These are phyloP conservation scores for Callinectes sapidus DNA, from an alignment of 2,888 invertebrate species.

Conservation along the genomic window DNA sequence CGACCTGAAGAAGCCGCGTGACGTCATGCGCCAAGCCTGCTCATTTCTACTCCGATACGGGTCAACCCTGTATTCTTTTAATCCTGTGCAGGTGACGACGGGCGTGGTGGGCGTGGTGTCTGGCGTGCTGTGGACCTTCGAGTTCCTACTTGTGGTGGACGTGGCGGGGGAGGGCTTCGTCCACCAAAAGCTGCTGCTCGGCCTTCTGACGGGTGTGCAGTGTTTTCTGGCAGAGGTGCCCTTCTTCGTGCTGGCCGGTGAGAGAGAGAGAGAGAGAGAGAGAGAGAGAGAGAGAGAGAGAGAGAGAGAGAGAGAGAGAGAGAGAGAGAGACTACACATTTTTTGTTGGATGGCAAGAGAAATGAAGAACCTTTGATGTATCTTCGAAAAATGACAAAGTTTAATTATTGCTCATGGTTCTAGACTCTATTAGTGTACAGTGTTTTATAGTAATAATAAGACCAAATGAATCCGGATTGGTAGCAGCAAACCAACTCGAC, in stretches of 20 bases:
- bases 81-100: conserved; percentile 6
- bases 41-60: too few species aligned
- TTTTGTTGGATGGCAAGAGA: too few species aligned
- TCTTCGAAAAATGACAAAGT: too few species aligned
- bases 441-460: too few species aligned
- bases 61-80: neutral
- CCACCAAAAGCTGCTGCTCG: conserved; percentile 84
- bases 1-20: too few species aligned
- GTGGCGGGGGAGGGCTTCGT: conserved; percentile 78
- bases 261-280: neutral
- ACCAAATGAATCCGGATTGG: too few species aligned
- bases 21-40: too few species aligned
- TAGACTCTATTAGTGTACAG: too few species aligned
- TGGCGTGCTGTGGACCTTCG: conserved; percentile 82
- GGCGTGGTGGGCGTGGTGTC: conserved; percentile 43
- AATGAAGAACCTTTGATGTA: too few species aligned
- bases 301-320: neutral
- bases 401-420: too few species aligned
- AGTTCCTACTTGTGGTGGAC: conserved; percentile 80
- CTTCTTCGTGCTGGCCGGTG: conserved; percentile 86
- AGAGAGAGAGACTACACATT: too few species aligned
- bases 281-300: neutral
- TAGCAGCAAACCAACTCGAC: too few species aligned
- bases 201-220: conserved; percentile 86
- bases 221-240: conserved; percentile 90